Evolutionary conservation across 2,797 vertebrate species (phyloP).

Genomic region (Enoplosus armatus): DNA sequence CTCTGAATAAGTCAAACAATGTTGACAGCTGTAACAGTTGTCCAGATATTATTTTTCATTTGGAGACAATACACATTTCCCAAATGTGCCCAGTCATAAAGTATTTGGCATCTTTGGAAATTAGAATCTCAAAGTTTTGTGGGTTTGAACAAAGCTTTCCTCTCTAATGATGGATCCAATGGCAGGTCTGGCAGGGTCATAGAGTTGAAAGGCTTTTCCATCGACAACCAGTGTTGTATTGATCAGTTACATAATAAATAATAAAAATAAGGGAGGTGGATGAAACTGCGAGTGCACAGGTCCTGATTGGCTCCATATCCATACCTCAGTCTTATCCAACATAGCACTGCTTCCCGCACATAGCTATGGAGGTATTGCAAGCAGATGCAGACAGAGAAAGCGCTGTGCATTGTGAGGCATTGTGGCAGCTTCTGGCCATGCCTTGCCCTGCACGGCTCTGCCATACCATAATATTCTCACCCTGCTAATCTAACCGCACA

Average conservation of each 20-base stretch:
- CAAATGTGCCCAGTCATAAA: not conserved
- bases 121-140: not conserved
- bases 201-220: not conserved
- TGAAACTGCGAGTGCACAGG: not conserved
- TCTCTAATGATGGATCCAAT: not conserved
- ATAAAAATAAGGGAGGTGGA: not conserved
- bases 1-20: not conserved
- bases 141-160: not conserved
- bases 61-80: not conserved
- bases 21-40: not conserved
- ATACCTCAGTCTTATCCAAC: not conserved
- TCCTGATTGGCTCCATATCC: not conserved
- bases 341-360: constrained; percentile 20
- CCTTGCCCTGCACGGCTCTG: constrained; percentile 42
- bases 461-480: constrained; percentile 48
- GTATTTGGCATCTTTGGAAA: not conserved
- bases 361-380: constrained; percentile 62
- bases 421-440: constrained; percentile 44
- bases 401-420: constrained; percentile 18
- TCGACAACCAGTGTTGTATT: not conserved
- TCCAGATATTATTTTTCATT: not conserved
- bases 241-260: not conserved
- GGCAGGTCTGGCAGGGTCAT: not conserved
- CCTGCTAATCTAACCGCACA: constrained; percentile 60
- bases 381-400: constrained; percentile 39